Evolutionary conservation across 1,140 invertebrate genomes (phyloP), one percentile per base, ranked within the genome.

Genomic region (Drosophila trapezifrons): DNA sequence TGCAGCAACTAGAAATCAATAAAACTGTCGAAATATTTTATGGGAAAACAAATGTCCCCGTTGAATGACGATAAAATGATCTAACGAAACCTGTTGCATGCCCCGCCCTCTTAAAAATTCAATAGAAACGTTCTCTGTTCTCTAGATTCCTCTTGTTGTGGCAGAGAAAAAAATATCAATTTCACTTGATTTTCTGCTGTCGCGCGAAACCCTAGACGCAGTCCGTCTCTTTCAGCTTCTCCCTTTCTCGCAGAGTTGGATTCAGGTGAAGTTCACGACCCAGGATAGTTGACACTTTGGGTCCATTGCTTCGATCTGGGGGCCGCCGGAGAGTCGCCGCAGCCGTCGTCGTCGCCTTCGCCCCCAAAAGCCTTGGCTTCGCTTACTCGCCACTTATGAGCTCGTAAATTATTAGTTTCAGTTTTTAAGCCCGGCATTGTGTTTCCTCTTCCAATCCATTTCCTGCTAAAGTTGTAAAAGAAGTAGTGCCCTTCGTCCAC

Each of bases 401-500:
- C 83, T 86, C 83, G 84, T 86, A 86, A 86, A 86, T 86, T 83
- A 86, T 84, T 60, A 64, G 71, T 66, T 81, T 82, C 69, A 46
- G 42, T 77, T 77, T 77, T 77, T 52, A 55, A 43, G 58, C 63
- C 13, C 42, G 35, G 81, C 67, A 73, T 86, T 87, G 74, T 70
- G 62, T 85, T 81, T 78, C 75, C 76, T 47, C 78, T 60, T 63
- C 60, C 54, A 62, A 64, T 63, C 64, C 79, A 78, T 87, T 86
- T 86, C 80, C 84, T 86, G 83, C 83, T 80, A 86, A 86, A 89
- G 83, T 77, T 86, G 84, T 86, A 87, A 86, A 86, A 66, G 32
- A 72, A 58, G 46, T 56, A 63, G 51, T 56, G 46, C 55, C 32
- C 43, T 35, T 13, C 29, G 8, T 32, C 38, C 18, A 29, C 22